phyloP scores from a whole-genome alignment of 2,113 vertebrate genomes.

The Eptesicus fuscus region DNA sequence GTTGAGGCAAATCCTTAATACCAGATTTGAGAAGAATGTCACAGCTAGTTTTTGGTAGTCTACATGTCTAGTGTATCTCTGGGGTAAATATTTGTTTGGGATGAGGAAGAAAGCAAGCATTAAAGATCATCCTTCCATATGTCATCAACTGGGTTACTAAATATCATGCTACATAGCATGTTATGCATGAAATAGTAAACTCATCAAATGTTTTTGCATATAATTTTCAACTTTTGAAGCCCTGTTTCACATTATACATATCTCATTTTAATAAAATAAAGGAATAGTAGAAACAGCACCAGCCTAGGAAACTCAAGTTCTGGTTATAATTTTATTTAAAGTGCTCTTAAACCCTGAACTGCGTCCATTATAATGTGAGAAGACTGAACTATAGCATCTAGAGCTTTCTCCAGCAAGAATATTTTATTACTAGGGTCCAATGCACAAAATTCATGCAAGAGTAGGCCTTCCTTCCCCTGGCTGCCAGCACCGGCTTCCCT shows the following conservation, averaged over 20 bases:
- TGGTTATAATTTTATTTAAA: neutral
- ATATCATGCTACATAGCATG: neutral
- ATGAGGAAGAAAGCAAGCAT: conserved; percentile 29
- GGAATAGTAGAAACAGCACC: neutral
- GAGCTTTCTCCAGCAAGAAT: neutral
- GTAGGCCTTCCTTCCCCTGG: too few species aligned
- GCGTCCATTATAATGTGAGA: neutral
- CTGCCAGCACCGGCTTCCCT: too few species aligned
- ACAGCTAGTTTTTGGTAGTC: neutral
- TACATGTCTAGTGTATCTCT: neutral
- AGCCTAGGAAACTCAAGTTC: neutral
- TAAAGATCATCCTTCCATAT: neutral
- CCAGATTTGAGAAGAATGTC: neutral
- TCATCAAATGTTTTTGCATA: neutral
- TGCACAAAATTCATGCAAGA: too few species aligned
- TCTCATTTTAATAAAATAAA: neutral
- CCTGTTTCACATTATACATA: neutral
- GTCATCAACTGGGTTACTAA: neutral
- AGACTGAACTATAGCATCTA: neutral
- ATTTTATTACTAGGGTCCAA: neutral
- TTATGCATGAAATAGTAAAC: neutral
- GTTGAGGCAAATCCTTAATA: neutral
- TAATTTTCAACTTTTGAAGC: neutral
- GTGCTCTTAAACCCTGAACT: neutral
- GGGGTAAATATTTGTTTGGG: neutral